These are phyloP conservation scores for Drosophila mauritiana DNA, from an alignment of 1,140 invertebrate species.

Conservation along the genomic window DNA sequence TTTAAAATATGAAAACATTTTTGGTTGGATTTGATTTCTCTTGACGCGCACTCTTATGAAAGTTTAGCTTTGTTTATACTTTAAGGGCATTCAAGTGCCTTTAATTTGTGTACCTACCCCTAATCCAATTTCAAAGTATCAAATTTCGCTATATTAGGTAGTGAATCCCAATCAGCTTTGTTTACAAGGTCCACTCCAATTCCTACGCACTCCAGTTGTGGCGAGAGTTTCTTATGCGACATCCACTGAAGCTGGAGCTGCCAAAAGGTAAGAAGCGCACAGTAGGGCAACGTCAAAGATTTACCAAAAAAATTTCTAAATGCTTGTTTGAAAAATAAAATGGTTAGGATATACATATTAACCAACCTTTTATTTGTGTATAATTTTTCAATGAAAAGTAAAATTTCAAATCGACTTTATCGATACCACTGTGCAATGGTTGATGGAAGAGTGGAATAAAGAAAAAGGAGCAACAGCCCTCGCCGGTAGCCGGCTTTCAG, in stretches of 20 bases:
- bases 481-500: slow-evolving; percentile 53
- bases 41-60: background rate
- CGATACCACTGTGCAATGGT: slow-evolving; percentile 13
- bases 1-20: background rate
- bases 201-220: slow-evolving; percentile 27
- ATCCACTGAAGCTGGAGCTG: slow-evolving; percentile 40
- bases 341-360: background rate
- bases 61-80: background rate
- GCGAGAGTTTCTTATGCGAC: slow-evolving; percentile 41
- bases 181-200: slow-evolving; percentile 35
- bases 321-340: background rate
- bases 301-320: too few relatives aligned
- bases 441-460: slow-evolving; percentile 12
- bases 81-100: background rate
- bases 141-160: background rate
- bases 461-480: slow-evolving; percentile 71
- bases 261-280: slow-evolving; percentile 27
- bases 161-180: background rate
- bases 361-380: background rate
- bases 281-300: background rate
- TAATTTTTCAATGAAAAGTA: background rate
- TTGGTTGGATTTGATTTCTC: too few relatives aligned
- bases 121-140: slow-evolving; percentile 2
- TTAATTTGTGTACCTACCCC: background rate
- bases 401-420: background rate